Conservation (phyloP, 2,113 vertebrate species). For the Perca flavescens region DNA sequence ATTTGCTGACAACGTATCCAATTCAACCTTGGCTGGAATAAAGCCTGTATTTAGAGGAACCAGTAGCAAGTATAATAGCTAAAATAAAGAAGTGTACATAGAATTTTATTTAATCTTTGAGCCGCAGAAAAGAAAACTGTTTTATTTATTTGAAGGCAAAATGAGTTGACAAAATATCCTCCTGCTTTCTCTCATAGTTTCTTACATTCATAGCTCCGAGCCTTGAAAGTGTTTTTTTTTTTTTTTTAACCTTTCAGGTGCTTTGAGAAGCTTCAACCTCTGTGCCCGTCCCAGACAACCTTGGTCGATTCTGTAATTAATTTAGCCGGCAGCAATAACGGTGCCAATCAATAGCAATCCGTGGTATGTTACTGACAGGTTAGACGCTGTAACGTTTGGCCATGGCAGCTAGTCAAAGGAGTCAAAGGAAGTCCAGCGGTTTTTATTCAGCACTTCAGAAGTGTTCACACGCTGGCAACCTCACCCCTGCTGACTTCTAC, state of each 20-base stretch:
- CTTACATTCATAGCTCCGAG: slow-evolving; percentile 48
- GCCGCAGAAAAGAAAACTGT: slow-evolving; percentile 20
- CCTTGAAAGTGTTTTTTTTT: slow-evolving; percentile 49
- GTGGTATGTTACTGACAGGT: slow-evolving; percentile 80
- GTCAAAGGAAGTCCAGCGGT: slow-evolving; percentile 69
- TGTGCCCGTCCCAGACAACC: slow-evolving; percentile 64
- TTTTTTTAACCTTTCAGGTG: slow-evolving; percentile 70
- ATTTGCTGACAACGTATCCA: neutral
- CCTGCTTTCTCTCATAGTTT: slow-evolving; percentile 34
- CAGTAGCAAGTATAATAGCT: slow-evolving; percentile 18
- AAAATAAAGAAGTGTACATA: slow-evolving; percentile 25
- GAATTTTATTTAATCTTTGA: slow-evolving; percentile 40
- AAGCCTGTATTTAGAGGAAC: slow-evolving; percentile 22
- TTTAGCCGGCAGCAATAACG: slow-evolving; percentile 79
- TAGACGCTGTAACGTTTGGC: slow-evolving; percentile 79
- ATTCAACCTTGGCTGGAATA: slow-evolving; percentile 22
- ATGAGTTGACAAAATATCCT: slow-evolving; percentile 49
- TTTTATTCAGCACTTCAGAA: slow-evolving; percentile 76
- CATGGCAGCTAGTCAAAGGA: slow-evolving; percentile 71
- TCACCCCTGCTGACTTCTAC: slow-evolving; percentile 59
- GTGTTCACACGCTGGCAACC: slow-evolving; percentile 52
- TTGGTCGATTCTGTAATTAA: slow-evolving; percentile 80
- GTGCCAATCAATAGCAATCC: slow-evolving; percentile 79
- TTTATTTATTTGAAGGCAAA: slow-evolving; percentile 30
- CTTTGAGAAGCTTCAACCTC: slow-evolving; percentile 74